These are phyloP conservation scores for Digitonthophagus gazella DNA, from an alignment of 2,888 invertebrate genomes.

Conservation along the genomic window DNA sequence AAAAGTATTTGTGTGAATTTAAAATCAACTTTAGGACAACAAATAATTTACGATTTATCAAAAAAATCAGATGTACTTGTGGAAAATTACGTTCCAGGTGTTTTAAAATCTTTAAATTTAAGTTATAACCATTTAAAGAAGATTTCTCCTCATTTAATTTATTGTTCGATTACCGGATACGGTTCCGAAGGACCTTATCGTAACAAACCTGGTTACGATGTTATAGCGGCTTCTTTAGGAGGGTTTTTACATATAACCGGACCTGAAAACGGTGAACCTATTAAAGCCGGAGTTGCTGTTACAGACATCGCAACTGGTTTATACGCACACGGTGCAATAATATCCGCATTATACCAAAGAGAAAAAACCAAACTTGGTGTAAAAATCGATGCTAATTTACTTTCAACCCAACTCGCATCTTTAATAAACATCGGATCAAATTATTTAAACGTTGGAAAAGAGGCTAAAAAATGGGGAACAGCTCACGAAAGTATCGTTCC, in stretches of 20 bases:
- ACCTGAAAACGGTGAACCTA: conserved; percentile 76
- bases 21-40: conserved; percentile 64
- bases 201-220: conserved; percentile 91
- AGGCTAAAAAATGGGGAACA: conserved; percentile 84
- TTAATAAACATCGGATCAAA: conserved; percentile 88
- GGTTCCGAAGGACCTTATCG: conserved; percentile 85
- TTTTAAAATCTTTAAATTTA: conserved; percentile 70
- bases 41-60: conserved; percentile 70
- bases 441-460: conserved; percentile 80
- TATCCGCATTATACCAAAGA: conserved; percentile 83
- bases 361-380: conserved; percentile 79
- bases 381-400: conserved; percentile 89
- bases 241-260: conserved; percentile 91
- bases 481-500: conserved; percentile 94
- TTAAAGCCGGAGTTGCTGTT: conserved; percentile 89
- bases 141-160: conserved; percentile 78
- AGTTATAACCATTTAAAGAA: conserved; percentile 73
- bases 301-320: conserved; percentile 92
- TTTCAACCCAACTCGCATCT: conserved; percentile 87
- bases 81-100: conserved; percentile 94
- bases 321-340: conserved; percentile 91
- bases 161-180: conserved; percentile 93
- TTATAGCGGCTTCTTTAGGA: conserved; percentile 90
- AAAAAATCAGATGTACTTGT: conserved; percentile 81
- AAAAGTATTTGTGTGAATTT: conserved; percentile 87